Base-by-base conservation (phyloP, 2,888 invertebrate species). In the Drosophila austrosaltans region DNA sequence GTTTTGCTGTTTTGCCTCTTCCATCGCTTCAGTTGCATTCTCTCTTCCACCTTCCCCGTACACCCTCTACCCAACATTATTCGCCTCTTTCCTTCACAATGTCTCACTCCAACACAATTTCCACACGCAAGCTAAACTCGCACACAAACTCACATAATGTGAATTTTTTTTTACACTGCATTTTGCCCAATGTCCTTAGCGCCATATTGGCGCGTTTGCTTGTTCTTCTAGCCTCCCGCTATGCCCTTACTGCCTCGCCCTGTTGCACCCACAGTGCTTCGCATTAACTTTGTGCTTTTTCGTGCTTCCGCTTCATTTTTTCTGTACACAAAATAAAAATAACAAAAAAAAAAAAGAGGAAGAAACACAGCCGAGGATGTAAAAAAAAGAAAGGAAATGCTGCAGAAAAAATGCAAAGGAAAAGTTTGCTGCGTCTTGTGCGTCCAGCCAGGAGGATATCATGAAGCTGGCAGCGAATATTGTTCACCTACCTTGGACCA, bases 221-320 rank as follows among this genome's bases (percentile, higher is more conserved):
- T 42, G 42, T 56, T 62, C 62, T 44, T 20, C 16, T 39, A 22
- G 63, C 70, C 65, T 25, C 25, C 71, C 71, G 36, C 60, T 71
- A 57, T 60, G 62, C 75, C 53, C 69, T 54, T 32, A 28, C 53
- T 59, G 30, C 60, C 60, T 32, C 60, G 53, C 53, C 63, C 68
- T 25, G 48, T 22, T 48, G 22, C 48, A 25, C 48, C 48, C 48
- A 48, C 48, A 48, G 10, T 48, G 57, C 59, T 65, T 58, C 73
- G 75, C 82, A 76, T 78, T 83, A 80, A 81, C 73, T 78, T 82
- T 87, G 75, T 79, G 82, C 82, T 87, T 88, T 88, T 83, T 82
- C 81, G 78, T 78, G 76, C 84, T 86, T 89, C 83, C 78, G 86
- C 83, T 80, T 80, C 77, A 85, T 88, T 90, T 81, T 82, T 82